Base-by-base conservation (phyloP, 1,140 invertebrate species). In the Dinoponera quadriceps region DNA sequence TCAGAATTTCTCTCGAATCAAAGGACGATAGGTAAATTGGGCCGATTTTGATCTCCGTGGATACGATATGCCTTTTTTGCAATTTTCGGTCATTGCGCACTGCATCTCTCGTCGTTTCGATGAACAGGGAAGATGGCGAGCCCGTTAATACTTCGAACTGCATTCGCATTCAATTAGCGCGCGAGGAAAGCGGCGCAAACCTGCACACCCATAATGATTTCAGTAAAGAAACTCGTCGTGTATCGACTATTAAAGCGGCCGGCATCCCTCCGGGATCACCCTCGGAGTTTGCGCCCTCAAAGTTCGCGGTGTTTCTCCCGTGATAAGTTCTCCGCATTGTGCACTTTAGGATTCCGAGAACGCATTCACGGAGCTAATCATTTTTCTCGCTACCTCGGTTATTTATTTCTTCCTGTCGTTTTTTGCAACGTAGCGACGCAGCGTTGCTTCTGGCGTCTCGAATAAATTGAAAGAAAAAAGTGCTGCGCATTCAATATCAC, bases 91-190 rank as follows among this genome's bases (percentile, higher is more conserved):
- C 9, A 25, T 65, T 77, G 18, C 9, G 55, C 54, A 77, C 54
- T 14, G 14, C 3, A 14, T 9, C 14, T 3, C 16, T 49, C 20
- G 27, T 66, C 49, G 65, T 75, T 14, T 33, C 20, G 29, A 13
- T 55, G 22, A 11, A 4, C 16, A 25, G 11, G 29, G 22, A 77
- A 77, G 16, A 44, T 20, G 11, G 9, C 33, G 9, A 54, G 1
- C 13, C 38, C 38, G 44, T 54, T 77, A 51, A 14, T 14, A 20
- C 18, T 77, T 54, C 66, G 38, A 29, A n/a, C 18, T 66, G 20
- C 48, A 77, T 77, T 77, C 33, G 49, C 29, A 77, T 55, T 48
- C 73, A 55, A 14, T 3, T 49, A 14, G 18, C 4, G 11, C 14
- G 16, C 54, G 54, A 55, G n/a, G 54, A 3, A 55, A 55, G 54